Evolutionary conservation across 2,113 vertebrate species (phyloP).

Genomic region (Cochlearius cochlearius): DNA sequence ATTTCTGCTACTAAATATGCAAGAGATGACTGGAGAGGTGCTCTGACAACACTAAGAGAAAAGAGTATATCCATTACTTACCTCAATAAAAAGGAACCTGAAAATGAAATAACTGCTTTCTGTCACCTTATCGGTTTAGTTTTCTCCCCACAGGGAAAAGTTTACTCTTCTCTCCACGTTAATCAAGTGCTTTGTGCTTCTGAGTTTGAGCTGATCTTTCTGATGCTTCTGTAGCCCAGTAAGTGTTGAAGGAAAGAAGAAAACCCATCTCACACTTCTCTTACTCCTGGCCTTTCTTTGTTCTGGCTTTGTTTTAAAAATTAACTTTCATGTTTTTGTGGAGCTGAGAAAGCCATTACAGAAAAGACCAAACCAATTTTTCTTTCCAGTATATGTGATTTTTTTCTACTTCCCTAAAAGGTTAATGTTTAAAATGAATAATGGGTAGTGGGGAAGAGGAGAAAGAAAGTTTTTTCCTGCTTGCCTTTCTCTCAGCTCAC

Average conservation of each 20-base stretch:
- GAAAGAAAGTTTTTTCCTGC: not conserved
- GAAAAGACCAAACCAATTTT: slow-evolving; percentile 49
- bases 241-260: not conserved
- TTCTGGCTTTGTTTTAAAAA: slow-evolving; percentile 15
- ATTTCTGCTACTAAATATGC: slow-evolving; percentile 19
- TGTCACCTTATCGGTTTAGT: not conserved
- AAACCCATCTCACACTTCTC: not conserved
- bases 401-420: slow-evolving; percentile 55
- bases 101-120: not conserved
- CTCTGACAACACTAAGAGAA: not conserved
- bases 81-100: not conserved
- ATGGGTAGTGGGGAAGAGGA: not conserved
- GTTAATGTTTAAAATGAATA: slow-evolving; percentile 51
- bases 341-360: slow-evolving; percentile 28
- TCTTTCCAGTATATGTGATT: slow-evolving; percentile 1
- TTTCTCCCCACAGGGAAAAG: not conserved
- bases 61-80: not conserved
- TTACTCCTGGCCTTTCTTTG: not conserved
- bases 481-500: not conserved
- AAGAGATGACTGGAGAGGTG: not conserved
- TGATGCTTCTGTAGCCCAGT: not conserved
- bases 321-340: slow-evolving; percentile 19
- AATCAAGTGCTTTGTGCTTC: slow-evolving; percentile 3
- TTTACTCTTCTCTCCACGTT: not conserved
- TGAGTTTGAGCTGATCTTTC: not conserved